Conservation (phyloP, 2,888 invertebrate genomes). For the Silvanus unidentatus region DNA sequence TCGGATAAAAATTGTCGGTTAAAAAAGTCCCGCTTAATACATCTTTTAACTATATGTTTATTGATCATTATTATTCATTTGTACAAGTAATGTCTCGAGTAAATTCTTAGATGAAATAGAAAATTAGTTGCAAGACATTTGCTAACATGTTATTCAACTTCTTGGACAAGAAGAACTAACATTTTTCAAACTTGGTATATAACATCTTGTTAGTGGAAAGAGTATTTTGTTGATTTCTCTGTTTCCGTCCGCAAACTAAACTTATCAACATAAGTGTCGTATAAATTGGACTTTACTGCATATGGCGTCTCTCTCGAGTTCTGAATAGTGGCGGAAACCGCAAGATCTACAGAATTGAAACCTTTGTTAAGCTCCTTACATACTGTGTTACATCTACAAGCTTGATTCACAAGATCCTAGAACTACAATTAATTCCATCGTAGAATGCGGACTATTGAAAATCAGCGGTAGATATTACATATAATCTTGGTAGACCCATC, state of each 20-base stretch:
- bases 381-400: slow-evolving; percentile 29
- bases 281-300: slow-evolving; percentile 16
- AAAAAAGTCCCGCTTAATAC: no score
- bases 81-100: no score
- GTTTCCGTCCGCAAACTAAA: slow-evolving; percentile 10
- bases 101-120: no score
- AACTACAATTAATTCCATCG: slow-evolving; percentile 14
- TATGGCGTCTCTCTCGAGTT: slow-evolving; percentile 16
- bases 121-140: no score
- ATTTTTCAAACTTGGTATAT: no score
- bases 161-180: no score
- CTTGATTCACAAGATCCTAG: slow-evolving; percentile 19
- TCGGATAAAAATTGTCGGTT: no score
- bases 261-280: slow-evolving; percentile 19
- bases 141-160: not conserved
- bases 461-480: not conserved
- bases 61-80: no score
- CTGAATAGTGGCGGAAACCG: slow-evolving; percentile 29
- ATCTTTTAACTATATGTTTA: no score
- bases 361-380: slow-evolving; percentile 38
- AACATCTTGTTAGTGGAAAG: not conserved
- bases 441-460: not conserved
- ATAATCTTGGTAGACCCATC: no score
- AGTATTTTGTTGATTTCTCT: slow-evolving; percentile 4
- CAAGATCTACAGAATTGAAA: slow-evolving; percentile 37